These are phyloP conservation scores for Drosophila acutilabella DNA, from an alignment of 2,888 invertebrate genomes.

Conservation along the genomic window DNA sequence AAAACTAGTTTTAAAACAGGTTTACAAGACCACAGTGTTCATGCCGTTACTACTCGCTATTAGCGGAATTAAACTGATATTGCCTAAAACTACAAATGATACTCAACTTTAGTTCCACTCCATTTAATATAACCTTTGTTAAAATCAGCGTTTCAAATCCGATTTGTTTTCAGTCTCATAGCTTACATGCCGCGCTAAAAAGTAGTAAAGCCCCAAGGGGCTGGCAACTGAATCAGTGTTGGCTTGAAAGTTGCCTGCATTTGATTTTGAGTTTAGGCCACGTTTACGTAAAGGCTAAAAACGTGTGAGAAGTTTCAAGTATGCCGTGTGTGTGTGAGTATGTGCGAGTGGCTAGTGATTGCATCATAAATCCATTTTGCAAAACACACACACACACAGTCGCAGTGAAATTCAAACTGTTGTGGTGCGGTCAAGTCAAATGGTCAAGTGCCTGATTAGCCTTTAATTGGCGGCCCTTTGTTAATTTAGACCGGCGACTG, in stretches of 20 bases:
- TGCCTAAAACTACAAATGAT: too few relatives aligned
- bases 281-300: constrained; percentile 13
- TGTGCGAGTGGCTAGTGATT: constrained; percentile 43
- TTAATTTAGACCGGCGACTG: constrained; percentile 74
- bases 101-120: too few relatives aligned
- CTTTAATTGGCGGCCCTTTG: constrained; percentile 75
- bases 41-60: too few relatives aligned
- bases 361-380: constrained; percentile 59
- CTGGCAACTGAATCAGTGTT: constrained; percentile 58
- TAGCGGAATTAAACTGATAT: too few relatives aligned
- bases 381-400: constrained; percentile 6
- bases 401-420: constrained; percentile 1
- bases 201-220: constrained; percentile 21
- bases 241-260: constrained; percentile 37
- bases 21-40: too few relatives aligned
- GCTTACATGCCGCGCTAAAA: constrained; percentile 5
- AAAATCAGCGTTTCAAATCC: background rate
- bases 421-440: constrained; percentile 51
- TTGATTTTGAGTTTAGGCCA: constrained; percentile 50
- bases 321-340: constrained; percentile 27
- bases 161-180: background rate
- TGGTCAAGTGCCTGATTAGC: constrained; percentile 78
- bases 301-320: constrained; percentile 54
- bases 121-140: too few relatives aligned
- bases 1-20: too few relatives aligned